Evolutionary conservation across 2,113 vertebrate species (phyloP).

Genomic region (Piaya cayana): DNA sequence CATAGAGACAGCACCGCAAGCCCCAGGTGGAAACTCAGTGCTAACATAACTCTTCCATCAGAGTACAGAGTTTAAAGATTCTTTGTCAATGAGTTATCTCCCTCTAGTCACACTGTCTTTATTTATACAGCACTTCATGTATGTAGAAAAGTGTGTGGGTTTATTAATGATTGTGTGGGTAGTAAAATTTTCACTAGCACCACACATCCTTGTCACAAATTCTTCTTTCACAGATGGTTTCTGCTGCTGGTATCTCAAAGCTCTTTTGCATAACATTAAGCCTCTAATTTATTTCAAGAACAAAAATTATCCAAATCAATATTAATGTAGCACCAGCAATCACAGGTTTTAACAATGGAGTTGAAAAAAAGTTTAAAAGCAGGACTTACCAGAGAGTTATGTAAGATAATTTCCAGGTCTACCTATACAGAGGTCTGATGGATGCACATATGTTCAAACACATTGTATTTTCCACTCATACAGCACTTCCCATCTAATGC

Average conservation of each 20-base stretch:
- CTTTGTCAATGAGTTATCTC: background rate
- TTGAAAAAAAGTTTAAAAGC: background rate
- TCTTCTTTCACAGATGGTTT: background rate
- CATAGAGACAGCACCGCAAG: background rate
- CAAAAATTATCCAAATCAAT: background rate
- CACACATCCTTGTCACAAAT: background rate
- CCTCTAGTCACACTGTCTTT: background rate
- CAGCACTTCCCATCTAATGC: background rate
- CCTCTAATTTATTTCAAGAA: background rate
- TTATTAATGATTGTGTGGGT: background rate
- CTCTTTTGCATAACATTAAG: background rate
- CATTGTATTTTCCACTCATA: background rate
- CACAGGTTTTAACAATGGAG: background rate
- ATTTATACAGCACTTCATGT: background rate
- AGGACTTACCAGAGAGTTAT: background rate
- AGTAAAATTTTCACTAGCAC: constrained; percentile 1
- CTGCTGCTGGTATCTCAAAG: background rate
- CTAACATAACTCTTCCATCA: background rate
- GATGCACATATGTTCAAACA: background rate
- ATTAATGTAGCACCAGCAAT: background rate
- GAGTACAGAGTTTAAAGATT: background rate
- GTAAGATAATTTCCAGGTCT: background rate
- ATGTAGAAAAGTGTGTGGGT: background rate
- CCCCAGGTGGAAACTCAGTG: background rate
- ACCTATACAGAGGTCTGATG: background rate